Evolutionary conservation across 2,888 invertebrate species (phyloP), one percentile per base, ranked within the genome.

Genomic region (Serrognathus titanus): DNA sequence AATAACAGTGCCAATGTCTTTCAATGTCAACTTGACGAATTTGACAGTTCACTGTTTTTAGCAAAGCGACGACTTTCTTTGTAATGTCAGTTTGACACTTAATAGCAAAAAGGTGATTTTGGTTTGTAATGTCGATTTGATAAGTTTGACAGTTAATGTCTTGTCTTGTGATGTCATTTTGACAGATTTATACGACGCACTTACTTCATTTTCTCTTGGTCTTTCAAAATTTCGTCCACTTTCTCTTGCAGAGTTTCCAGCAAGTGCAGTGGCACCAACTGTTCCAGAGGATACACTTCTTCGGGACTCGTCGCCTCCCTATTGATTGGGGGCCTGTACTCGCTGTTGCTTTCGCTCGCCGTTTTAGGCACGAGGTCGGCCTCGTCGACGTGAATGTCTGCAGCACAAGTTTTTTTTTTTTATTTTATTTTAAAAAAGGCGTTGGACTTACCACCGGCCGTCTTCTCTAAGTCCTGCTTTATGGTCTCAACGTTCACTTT

Each of bases 401-500:
- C 37, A 60, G 59, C 24, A 7, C 24, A 31, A 2, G 3, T 1
- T 31, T 31, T 31, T 31, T 31, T 31, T 5, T 31, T 31, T 1
- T 20, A 4, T 20, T 20, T 31, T 3, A 11, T 20, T 31, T 36
- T 1, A 53, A 38, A 38, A 35, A 53, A 16, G 16, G 3, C 20
- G 16, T 16, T 16, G 16, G 7, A 48, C 66, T 65, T 71, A 82
- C 81, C 74, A 40, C 78, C 75, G 0, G 83, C 83, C 0, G 82
- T 80, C 60, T 81, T 76, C 61, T 83, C 80, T 70, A 86, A 77
- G 57, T 85, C 82, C 36, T 84, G 81, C 0, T 81, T 81, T 0
- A 85, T 82, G 0, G 81, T 79, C 11, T 83, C 78, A 0, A 84
- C 77, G 59, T 85, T 82, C 0, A 84, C 74, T 68, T 83, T 82